phyloP scores from a whole-genome alignment of 2,113 vertebrate genomes.

The Turnix velox region DNA sequence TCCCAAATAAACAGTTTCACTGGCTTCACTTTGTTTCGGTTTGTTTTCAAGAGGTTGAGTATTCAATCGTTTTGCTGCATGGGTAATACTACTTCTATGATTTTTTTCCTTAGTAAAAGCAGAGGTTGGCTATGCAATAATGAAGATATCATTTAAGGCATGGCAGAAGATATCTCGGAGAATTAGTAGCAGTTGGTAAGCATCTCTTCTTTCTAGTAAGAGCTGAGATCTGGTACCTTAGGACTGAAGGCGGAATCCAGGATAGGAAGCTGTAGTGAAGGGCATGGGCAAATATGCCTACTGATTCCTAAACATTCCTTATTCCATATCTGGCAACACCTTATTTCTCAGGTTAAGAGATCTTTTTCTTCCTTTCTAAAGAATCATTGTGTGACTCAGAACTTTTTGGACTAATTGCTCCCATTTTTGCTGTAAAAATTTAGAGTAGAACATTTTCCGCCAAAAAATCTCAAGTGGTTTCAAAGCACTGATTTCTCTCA shows the following conservation, averaged over 20 bases:
- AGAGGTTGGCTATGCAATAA: not conserved
- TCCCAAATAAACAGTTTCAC: not conserved
- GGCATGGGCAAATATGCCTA: not conserved
- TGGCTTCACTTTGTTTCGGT: not conserved
- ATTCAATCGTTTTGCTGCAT: not conserved
- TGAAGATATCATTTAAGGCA: not conserved
- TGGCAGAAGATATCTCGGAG: not conserved
- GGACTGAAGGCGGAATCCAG: not conserved
- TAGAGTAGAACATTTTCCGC: not conserved
- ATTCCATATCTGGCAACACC: rapidly evolving
- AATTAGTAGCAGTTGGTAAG: not conserved
- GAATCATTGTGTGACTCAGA: not conserved
- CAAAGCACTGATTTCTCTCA: not conserved
- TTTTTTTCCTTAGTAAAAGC: not conserved
- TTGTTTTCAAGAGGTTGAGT: not conserved
- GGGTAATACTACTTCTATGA: not conserved
- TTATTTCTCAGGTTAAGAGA: not conserved
- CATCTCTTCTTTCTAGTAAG: not conserved
- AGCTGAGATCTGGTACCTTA: not conserved
- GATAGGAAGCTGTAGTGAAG: not conserved
- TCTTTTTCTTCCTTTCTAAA: not conserved
- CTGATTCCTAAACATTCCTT: rapidly evolving
- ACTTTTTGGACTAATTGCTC: not conserved
- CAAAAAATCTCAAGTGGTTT: not conserved
- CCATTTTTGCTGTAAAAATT: not conserved